phyloP scores from a whole-genome alignment of 2,797 vertebrate genomes.

The Emydoidea blandingii region DNA sequence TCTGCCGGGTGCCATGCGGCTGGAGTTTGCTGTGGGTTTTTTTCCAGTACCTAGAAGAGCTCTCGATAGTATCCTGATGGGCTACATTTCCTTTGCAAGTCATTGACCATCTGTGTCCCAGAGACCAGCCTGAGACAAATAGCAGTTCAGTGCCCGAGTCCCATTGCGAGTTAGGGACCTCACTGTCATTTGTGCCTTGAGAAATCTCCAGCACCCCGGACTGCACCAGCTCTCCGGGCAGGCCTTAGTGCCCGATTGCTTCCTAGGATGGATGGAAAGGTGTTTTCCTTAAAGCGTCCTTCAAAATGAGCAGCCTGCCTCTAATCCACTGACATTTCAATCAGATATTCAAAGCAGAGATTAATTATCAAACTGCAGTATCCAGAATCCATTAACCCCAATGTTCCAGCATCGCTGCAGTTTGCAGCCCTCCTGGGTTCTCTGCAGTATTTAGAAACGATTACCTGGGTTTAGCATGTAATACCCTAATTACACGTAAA shows the following conservation, averaged over 20 bases:
- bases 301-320: not conserved
- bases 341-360: not conserved
- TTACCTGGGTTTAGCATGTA: slow-evolving; percentile 34
- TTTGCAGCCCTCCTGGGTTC: not conserved
- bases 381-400: not conserved
- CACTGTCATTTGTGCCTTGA: not conserved
- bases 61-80: not conserved
- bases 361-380: not conserved
- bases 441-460: slow-evolving; percentile 25
- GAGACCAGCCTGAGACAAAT: not conserved
- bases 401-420: no score
- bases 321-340: not conserved
- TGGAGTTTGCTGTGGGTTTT: not conserved
- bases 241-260: not conserved
- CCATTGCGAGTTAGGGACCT: not conserved
- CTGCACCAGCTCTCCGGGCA: not conserved
- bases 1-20: not conserved
- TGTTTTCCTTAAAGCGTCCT: not conserved
- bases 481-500: slow-evolving; percentile 29
- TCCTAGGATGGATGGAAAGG: not conserved
- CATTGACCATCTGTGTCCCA: not conserved
- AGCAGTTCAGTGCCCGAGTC: accelerated
- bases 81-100: not conserved
- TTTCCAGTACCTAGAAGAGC: not conserved
- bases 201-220: not conserved